Conservation (phyloP, 2,113 vertebrate species). For the Morone saxatilis region DNA sequence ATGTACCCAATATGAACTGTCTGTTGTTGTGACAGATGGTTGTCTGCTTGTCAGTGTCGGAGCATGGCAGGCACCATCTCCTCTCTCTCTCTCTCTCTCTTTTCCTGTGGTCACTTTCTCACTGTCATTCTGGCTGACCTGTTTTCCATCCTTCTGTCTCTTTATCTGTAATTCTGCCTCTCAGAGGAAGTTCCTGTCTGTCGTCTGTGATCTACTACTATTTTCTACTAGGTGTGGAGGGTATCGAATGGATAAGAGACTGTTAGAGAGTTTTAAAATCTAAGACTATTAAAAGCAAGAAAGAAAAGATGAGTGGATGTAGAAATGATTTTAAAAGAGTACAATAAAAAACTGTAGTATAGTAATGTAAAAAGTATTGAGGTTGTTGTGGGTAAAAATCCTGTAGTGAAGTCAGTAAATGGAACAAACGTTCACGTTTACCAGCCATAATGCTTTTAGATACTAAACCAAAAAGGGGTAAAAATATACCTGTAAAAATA, state of each 20-base stretch:
- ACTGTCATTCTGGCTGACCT: slow-evolving; percentile 7
- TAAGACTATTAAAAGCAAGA: not conserved
- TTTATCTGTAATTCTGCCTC: slow-evolving; percentile 9
- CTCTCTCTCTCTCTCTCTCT: not conserved
- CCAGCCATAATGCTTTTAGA: no score
- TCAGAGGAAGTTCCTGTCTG: slow-evolving; percentile 25
- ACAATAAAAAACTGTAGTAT: no score
- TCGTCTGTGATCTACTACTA: slow-evolving; percentile 1
- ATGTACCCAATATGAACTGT: slow-evolving; percentile 16
- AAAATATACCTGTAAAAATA: no score
- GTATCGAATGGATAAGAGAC: not conserved
- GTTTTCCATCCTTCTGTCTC: slow-evolving; percentile 21
- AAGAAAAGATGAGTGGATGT: not conserved
- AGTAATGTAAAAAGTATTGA: no score
- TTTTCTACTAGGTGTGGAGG: not conserved
- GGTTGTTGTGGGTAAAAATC: no score
- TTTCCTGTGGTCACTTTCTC: slow-evolving; percentile 25
- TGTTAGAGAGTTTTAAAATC: not conserved
- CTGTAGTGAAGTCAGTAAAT: no score
- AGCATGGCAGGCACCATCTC: not conserved
- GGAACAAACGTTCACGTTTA: no score
- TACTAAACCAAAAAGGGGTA: no score
- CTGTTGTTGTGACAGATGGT: slow-evolving; percentile 69
- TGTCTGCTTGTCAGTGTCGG: slow-evolving; percentile 52
- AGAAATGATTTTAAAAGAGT: no score